These are phyloP conservation scores for Apotomis capreana DNA, from an alignment of 2,888 invertebrate species.

Conservation along the genomic window DNA sequence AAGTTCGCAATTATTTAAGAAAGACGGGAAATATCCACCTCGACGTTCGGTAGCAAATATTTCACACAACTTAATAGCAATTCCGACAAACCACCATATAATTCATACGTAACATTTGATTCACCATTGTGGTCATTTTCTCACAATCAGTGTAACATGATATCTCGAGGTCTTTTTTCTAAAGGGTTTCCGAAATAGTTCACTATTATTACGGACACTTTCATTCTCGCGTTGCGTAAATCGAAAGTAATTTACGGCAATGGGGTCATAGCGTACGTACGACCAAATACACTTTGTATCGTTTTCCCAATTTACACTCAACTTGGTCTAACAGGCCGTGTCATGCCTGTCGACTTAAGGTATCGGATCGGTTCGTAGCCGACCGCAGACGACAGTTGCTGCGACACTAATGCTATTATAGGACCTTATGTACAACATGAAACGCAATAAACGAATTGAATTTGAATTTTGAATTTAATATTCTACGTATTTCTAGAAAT, in stretches of 20 bases:
- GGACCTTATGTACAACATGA: too few species aligned
- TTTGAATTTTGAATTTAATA: too few species aligned
- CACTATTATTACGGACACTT: slow-evolving; percentile 21
- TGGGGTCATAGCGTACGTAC: slow-evolving; percentile 9
- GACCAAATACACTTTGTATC: neutral
- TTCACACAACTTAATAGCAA: neutral
- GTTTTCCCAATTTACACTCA: too few species aligned
- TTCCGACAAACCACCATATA: slow-evolving; percentile 14
- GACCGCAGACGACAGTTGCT: too few species aligned
- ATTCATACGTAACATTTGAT: slow-evolving; percentile 21
- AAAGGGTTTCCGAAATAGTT: slow-evolving; percentile 16
- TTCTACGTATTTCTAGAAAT: too few species aligned
- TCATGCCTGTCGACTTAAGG: too few species aligned
- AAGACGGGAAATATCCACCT: neutral
- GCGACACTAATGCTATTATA: too few species aligned
- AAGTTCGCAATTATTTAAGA: neutral
- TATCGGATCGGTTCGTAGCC: too few species aligned
- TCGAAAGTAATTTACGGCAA: slow-evolving; percentile 14
- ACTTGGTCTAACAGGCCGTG: too few species aligned
- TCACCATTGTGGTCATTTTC: slow-evolving; percentile 18
- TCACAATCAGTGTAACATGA: slow-evolving; percentile 25
- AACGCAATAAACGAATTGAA: too few species aligned
- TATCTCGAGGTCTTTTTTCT: slow-evolving; percentile 18
- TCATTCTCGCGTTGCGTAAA: slow-evolving; percentile 28
- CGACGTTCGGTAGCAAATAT: neutral